phyloP scores from a whole-genome alignment of 2,888 invertebrate species.

The Drosophila paracracens region DNA sequence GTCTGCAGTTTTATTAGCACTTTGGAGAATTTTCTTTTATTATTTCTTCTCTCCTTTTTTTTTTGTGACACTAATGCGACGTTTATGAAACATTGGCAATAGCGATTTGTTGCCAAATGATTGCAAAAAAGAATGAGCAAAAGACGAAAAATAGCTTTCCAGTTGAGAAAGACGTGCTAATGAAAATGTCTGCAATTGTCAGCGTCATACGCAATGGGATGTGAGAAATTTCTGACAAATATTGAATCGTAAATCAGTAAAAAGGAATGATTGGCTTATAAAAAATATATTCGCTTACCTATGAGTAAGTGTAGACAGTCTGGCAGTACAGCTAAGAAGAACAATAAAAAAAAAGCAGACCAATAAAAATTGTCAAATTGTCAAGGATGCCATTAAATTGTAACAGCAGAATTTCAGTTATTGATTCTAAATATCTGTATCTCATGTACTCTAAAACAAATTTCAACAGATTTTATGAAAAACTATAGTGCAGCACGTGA shows the following conservation, averaged over 20 bases:
- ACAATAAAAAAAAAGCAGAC: not conserved
- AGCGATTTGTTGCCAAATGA: conserved; percentile 41
- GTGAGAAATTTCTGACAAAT: conserved; percentile 53
- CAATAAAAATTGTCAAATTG: not conserved
- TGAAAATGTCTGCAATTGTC: conserved; percentile 62
- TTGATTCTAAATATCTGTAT: no score
- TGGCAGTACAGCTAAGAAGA: not conserved
- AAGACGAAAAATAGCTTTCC: conserved; percentile 18
- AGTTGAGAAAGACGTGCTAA: conserved; percentile 42
- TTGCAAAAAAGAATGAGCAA: conserved; percentile 18
- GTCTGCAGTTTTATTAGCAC: conserved; percentile 71
- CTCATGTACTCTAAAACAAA: not conserved
- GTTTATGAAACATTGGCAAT: conserved; percentile 72
- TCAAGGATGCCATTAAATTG: not conserved
- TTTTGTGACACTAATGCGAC: conserved; percentile 75
- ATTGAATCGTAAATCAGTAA: conserved; percentile 66
- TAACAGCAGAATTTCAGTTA: not conserved
- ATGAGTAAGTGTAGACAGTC: not conserved
- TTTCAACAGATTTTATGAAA: no score
- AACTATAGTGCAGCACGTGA: not conserved
- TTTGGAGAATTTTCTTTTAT: conserved; percentile 40
- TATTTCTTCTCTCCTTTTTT: conserved; percentile 30
- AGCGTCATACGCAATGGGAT: conserved; percentile 35
- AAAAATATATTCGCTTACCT: conserved; percentile 2
- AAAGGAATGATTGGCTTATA: conserved; percentile 10